phyloP scores from a whole-genome alignment of 1,140 invertebrate genomes.

The Marisa cornuarietis region DNA sequence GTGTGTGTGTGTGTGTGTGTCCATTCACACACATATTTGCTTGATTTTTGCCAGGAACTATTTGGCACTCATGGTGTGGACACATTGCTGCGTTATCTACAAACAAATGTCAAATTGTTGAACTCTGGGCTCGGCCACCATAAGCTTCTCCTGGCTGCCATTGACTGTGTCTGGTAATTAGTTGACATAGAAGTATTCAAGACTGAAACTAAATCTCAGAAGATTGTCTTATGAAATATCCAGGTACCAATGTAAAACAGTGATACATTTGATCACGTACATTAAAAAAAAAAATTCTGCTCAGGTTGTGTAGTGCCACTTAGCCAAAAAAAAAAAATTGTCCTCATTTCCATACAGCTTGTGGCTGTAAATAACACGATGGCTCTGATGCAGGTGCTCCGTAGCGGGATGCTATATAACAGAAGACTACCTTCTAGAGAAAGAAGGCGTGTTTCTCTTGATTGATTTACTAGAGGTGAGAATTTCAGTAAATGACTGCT shows the following conservation, averaged over 20 bases:
- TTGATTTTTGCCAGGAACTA: constrained; percentile 52
- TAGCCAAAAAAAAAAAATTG: no score
- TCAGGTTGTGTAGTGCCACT: no score
- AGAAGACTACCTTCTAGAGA: constrained; percentile 66
- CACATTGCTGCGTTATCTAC: constrained; percentile 59
- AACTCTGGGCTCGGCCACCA: constrained; percentile 64
- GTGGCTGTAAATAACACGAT: no score
- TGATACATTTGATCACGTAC: no score
- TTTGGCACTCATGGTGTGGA: constrained; percentile 64
- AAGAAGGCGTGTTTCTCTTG: constrained; percentile 63
- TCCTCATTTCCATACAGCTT: no score
- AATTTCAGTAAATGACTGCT: background rate
- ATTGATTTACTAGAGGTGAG: constrained; percentile 65
- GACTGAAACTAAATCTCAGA: background rate
- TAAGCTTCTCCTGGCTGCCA: constrained; percentile 59
- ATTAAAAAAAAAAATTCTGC: no score
- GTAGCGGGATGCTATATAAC: constrained; percentile 63
- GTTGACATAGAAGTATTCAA: background rate
- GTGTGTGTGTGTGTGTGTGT: no score
- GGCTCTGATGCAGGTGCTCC: constrained; percentile 53
- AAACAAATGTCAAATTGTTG: constrained; percentile 56
- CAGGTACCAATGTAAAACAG: no score
- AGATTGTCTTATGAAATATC: no score
- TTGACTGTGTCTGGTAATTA: constrained; percentile 65
- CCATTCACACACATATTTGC: no score